phyloP scores from a whole-genome alignment of 2,888 invertebrate genomes.

The Rhodophaea formosa region DNA sequence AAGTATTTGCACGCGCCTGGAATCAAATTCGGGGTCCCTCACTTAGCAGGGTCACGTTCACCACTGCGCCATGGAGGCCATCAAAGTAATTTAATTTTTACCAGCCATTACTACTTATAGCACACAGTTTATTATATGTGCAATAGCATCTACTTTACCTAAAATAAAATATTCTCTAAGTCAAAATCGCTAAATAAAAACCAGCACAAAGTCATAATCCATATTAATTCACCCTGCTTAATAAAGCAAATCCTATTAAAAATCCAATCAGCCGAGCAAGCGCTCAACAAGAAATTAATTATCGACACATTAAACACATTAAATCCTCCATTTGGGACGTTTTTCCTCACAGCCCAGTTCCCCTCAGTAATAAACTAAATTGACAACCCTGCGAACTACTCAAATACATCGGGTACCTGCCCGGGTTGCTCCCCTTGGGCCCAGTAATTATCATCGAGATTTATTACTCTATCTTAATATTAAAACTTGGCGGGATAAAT shows the following conservation, averaged over 20 bases:
- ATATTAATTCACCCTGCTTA: neutral
- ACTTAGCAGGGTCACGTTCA: no score
- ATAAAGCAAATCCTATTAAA: constrained; percentile 18
- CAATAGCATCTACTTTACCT: no score
- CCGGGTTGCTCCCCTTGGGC: neutral
- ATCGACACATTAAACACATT: constrained; percentile 24
- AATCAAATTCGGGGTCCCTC: no score
- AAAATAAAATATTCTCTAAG: no score
- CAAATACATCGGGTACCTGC: constrained; percentile 42
- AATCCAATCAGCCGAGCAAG: constrained; percentile 13
- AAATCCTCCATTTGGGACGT: constrained; percentile 20
- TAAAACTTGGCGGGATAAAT: no score
- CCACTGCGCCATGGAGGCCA: no score
- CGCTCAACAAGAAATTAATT: constrained; percentile 25
- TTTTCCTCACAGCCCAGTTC: constrained; percentile 27
- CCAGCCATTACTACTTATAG: no score
- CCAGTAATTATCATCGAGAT: neutral
- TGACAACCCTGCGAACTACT: constrained; percentile 68
- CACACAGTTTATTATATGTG: no score
- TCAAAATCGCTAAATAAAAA: neutral
- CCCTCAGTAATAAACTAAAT: constrained; percentile 60
- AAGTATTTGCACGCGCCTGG: no score
- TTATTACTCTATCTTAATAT: no score
- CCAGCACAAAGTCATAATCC: neutral
- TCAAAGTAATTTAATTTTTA: no score